Evolutionary conservation across 2,888 invertebrate species (phyloP), one percentile per base, ranked within the genome.

Genomic region (Lottia gigantea): DNA sequence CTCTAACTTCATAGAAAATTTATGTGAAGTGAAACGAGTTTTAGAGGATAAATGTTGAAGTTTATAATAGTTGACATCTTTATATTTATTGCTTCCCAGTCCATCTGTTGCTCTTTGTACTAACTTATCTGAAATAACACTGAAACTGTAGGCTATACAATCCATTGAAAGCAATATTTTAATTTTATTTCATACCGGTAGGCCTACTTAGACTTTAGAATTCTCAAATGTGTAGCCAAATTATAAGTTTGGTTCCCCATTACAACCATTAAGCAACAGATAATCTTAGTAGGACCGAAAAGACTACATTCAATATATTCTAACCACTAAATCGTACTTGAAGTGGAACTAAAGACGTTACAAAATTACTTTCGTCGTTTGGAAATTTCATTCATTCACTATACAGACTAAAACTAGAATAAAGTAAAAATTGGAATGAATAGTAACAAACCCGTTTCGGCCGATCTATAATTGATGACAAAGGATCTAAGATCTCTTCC

Each of bases 1-100:
- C 68, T 85, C 82, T 68, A 88, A 83, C 72, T 86, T 86, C 40
- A 85, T 76, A 2, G 83, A 73, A 19, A 83, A 81, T 73, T 83
- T 83, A 67, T 81, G 80, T 47, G 81, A 81, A 12, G 81, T 78
- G 70, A 84, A 83, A 70, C 82, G 83, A 70, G 85, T 86, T 68
- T 84, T 84, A 16, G 83, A 73, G 2, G 85, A 79, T 45, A 80
- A 61, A 25, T 81, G 78, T 26, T 78, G 74, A 12, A 87, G 78
- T 64, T 83, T 80, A 31, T 83, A 83, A 78, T 86, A 87, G 73
- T 87, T 85, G 2, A 86, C 85, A 49, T 69, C 19, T 67, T 78
- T 79, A 65, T 86, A 85, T 70, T 84, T 86, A 74, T 82, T 83
- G 71, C 84, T 85, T 15, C 79, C 73, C 0, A 86, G 74, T 7